Conservation (phyloP, 2,113 vertebrate genomes). For the Plecturocebus donacophilus region DNA sequence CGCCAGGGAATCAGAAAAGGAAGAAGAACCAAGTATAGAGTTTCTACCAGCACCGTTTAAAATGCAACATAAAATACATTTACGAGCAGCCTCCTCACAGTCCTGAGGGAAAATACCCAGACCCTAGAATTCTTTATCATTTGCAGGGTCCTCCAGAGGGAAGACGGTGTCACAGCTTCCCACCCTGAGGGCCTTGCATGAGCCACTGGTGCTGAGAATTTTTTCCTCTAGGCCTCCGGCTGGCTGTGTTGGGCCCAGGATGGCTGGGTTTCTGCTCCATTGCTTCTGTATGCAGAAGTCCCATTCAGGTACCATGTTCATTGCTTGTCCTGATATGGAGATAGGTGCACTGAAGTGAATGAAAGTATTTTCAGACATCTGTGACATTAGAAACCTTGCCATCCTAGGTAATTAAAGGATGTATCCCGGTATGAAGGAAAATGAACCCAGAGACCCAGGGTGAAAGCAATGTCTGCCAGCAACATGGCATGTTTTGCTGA, state of each 20-base stretch:
- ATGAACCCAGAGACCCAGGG: neutral
- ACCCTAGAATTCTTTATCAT: neutral
- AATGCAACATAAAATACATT: too few relatives aligned
- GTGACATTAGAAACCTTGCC: neutral
- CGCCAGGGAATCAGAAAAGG: neutral
- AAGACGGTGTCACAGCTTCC: too few relatives aligned
- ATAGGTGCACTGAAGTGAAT: neutral
- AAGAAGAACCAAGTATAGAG: neutral
- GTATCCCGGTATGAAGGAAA: neutral
- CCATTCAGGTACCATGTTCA: neutral
- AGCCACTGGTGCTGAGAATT: neutral
- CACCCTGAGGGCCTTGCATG: rapidly evolving
- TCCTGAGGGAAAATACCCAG: neutral
- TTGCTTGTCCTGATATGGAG: rapidly evolving
- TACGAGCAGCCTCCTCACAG: neutral
- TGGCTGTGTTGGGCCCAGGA: neutral
- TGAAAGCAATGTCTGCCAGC: neutral
- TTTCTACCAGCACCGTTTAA: neutral
- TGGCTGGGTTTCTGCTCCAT: neutral
- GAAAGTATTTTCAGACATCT: neutral
- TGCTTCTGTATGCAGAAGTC: neutral
- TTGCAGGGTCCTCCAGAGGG: rapidly evolving
- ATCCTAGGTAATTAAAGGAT: neutral
- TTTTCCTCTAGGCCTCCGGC: neutral
- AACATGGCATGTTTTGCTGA: neutral